These are phyloP conservation scores for Octopus sinensis DNA, from an alignment of 1,140 invertebrate genomes.

Conservation along the genomic window DNA sequence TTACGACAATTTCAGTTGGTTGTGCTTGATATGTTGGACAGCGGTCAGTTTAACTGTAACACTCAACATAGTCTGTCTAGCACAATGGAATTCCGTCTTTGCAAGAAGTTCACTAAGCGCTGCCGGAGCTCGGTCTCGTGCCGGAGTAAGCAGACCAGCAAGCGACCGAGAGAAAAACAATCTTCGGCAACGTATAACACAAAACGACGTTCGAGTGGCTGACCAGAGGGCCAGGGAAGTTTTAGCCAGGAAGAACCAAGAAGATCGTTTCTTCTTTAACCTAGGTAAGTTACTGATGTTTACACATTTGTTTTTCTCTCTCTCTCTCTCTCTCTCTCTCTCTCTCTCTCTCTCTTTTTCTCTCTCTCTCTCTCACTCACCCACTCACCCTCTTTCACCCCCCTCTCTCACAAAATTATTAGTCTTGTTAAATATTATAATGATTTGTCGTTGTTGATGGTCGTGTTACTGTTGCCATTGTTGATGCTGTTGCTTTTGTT, in stretches of 20 bases:
- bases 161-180: not conserved
- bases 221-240: not conserved
- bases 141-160: not conserved
- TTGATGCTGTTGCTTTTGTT: no score
- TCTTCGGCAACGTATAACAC: not conserved
- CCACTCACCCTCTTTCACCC: no score
- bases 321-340: no score
- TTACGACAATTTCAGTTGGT: not conserved
- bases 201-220: slow-evolving; percentile 1
- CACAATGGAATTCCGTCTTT: no score
- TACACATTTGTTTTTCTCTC: no score
- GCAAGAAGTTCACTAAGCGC: not conserved
- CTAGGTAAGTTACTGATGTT: not conserved
- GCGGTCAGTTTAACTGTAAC: not conserved
- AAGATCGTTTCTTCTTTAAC: slow-evolving; percentile 8
- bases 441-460: no score
- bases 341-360: no score
- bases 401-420: no score
- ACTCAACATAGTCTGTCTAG: no score
- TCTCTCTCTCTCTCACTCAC: no score
- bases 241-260: slow-evolving; percentile 1
- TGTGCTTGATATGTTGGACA: not conserved
- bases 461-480: no score
- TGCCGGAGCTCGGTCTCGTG: not conserved
- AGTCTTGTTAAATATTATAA: no score